Conservation (phyloP, 2,888 invertebrate genomes). For the Eristalis pertinax region DNA sequence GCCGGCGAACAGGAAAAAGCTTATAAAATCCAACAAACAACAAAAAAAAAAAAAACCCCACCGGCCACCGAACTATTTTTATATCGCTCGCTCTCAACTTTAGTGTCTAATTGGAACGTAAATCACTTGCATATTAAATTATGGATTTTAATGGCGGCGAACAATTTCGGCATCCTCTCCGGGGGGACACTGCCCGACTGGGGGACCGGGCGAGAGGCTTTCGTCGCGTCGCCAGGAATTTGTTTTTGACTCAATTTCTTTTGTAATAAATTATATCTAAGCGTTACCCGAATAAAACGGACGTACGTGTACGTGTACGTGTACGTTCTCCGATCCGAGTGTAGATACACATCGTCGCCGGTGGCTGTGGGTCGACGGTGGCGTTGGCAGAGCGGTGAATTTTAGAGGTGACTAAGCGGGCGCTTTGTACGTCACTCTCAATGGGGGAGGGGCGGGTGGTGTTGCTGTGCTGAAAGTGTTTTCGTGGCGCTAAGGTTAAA, state of each 20-base stretch:
- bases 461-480: background rate
- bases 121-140: conserved; percentile 50
- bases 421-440: background rate
- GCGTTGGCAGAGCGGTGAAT: background rate
- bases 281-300: background rate
- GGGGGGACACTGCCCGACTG: background rate
- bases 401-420: conserved; percentile 1
- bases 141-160: conserved; percentile 33
- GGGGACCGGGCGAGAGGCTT: background rate
- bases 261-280: conserved; percentile 51
- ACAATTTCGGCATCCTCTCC: conserved; percentile 6
- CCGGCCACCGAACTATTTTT: conserved; percentile 4
- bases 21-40: conserved; percentile 13
- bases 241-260: conserved; percentile 30
- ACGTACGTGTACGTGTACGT: too few species aligned
- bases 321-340: background rate
- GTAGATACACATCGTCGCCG: background rate
- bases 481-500: background rate
- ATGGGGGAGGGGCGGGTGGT: background rate
- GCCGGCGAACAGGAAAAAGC: background rate
- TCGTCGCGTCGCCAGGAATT: conserved; percentile 29
- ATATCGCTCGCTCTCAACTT: background rate
- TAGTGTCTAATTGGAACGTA: conserved; percentile 45
- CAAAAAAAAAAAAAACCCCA: background rate
- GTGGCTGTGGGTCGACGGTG: too few species aligned